Evolutionary conservation across 2,888 invertebrate genomes (phyloP), one percentile per base, ranked within the genome.

Genomic region (Lithophane ornitopus): DNA sequence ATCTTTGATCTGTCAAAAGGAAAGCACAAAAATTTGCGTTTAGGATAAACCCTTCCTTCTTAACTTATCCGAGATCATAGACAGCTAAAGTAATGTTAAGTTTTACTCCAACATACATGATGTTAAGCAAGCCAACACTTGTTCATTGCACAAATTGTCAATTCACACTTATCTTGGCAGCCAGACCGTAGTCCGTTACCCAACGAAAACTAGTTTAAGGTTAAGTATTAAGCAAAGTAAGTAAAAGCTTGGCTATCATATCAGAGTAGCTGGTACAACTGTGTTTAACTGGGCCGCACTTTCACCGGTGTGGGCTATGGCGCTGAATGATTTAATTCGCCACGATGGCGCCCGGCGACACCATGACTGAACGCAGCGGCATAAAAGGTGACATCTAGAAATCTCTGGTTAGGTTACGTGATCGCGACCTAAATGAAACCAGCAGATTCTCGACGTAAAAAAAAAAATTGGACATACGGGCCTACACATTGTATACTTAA

Each of bases 271-370:
- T 81, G 16, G 74, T 63, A 70, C 49, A 63, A 79, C 67, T 82
- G 59, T 63, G 66, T 62, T 62, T 54, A 87, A 81, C 78, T 80
- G 81, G 88, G 79, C 39, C 87, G 76, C 28, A 85, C 87, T 86
- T 88, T 87, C 87, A 88, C 87, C 78, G 69, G 76, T 80, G 78
- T 69, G 88, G 73, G 81, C 79, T 87, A 88, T 88, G 85, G 78
- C 70, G 63, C 28, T 70, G 74, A 81, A 63, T 85, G 82, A 85
- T 85, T 84, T 79, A 85, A 87, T 87, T 80, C 76, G 74, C 74
- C 76, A n/a, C 22, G 72, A 74, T 58, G 67, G 66, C 59, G 69
- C 78, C n/a, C 44, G 44, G 61, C n/a, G 63, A 54, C 39, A 58
- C 54, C 54, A 80, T 82, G 66, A 41, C 9, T 54, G 59, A 58